Percentiles rank a stretch among this genome's conserved stretches.
These are phyloP conservation scores for Schrankia costaestrigalis DNA, from an alignment of 2,888 invertebrate genomes.

Conservation along the genomic window DNA sequence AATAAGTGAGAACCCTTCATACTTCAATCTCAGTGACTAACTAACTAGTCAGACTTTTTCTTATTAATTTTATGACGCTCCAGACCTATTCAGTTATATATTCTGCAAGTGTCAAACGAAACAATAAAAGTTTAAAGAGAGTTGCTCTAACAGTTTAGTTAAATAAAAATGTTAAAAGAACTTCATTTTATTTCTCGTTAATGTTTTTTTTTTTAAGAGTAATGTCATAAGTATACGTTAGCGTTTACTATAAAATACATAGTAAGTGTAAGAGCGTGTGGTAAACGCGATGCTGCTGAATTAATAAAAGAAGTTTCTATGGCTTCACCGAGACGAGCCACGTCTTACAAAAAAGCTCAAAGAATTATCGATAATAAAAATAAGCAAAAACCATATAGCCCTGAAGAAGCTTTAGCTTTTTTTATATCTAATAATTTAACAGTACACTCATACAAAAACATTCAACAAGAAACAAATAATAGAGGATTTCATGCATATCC, in stretches of 20 bases:
- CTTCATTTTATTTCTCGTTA: too few species aligned
- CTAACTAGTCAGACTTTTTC: too few species aligned
- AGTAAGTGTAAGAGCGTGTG: constrained; percentile 11
- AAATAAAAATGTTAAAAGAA: too few species aligned
- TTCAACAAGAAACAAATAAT: constrained; percentile 8
- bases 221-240: too few species aligned
- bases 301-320: constrained; percentile 8
- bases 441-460: constrained; percentile 1
- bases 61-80: constrained; percentile 11
- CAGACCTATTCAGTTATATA: background rate
- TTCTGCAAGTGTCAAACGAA: constrained; percentile 1
- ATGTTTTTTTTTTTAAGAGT: too few species aligned
- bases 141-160: background rate
- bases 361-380: constrained; percentile 1
- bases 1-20: too few species aligned
- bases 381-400: background rate
- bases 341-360: constrained; percentile 9
- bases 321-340: constrained; percentile 7
- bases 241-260: too few species aligned
- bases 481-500: constrained; percentile 6
- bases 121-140: background rate
- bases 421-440: constrained; percentile 2
- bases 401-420: constrained; percentile 4
- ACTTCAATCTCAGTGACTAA: too few species aligned
- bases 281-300: constrained; percentile 10